These are phyloP conservation scores for Agrilus planipennis DNA, from an alignment of 1,140 invertebrate species.

Conservation along the genomic window DNA sequence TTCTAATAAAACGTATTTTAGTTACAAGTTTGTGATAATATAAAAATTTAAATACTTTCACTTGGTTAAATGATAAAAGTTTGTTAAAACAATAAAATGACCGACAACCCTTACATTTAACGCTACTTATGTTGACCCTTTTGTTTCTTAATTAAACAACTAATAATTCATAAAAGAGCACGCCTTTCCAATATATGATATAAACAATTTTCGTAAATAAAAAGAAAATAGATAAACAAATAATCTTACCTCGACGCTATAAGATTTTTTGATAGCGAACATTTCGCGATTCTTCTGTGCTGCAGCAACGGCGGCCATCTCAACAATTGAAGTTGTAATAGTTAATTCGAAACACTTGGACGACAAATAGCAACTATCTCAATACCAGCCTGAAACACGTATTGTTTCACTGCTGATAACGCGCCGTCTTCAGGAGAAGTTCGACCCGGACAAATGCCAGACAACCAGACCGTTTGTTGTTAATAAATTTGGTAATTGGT, in stretches of 20 bases:
- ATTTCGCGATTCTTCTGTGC: conserved; percentile 84
- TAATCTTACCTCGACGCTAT: conserved; percentile 87
- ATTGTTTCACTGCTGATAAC: conserved; percentile 25
- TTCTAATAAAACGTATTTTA: no score
- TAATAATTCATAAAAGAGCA: no score
- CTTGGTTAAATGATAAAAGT: no score
- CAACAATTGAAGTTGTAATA: conserved; percentile 16
- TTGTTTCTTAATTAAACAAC: no score
- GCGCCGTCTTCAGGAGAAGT: conserved; percentile 12
- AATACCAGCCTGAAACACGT: conserved; percentile 25
- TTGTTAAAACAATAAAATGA: no score
- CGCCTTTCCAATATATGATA: no score
- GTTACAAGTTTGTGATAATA: no score
- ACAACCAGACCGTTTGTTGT: conserved; percentile 27
- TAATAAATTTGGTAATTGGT: conserved; percentile 18
- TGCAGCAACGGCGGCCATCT: conserved; percentile 72
- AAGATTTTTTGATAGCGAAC: conserved; percentile 92
- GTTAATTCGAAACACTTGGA: conserved; percentile 7
- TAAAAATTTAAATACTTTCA: no score
- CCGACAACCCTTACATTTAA: no score
- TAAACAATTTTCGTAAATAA: no score
- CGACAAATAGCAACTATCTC: conserved; percentile 13
- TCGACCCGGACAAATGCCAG: conserved; percentile 24
- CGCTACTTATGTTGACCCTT: no score
- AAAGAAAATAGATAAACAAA: no score